These are phyloP conservation scores for Himalopsyche kuldschensis DNA, from an alignment of 2,888 invertebrate genomes.

Conservation along the genomic window DNA sequence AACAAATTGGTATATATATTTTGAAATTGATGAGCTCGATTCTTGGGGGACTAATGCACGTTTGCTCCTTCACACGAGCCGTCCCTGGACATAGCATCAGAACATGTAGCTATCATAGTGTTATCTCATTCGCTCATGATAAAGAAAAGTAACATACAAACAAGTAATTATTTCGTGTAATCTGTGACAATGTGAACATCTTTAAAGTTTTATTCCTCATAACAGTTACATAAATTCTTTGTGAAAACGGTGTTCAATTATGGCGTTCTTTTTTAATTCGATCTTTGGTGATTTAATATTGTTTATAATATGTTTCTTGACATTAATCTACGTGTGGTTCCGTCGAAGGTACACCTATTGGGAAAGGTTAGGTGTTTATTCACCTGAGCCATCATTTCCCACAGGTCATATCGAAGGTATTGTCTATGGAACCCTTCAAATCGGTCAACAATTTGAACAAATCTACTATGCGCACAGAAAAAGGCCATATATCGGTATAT, in stretches of 20 bases:
- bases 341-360: conserved; percentile 35
- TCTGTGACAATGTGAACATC: not conserved
- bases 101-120: not conserved
- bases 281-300: conserved; percentile 12
- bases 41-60: too few relatives aligned
- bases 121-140: not conserved
- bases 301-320: not conserved
- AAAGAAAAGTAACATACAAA: not conserved
- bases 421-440: conserved; percentile 25
- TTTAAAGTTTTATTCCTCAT: not conserved
- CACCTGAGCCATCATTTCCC: conserved; percentile 28
- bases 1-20: too few relatives aligned
- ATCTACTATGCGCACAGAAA: conserved; percentile 26
- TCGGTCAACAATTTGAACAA: conserved; percentile 35
- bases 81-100: too few relatives aligned
- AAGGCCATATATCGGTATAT: conserved; percentile 50
- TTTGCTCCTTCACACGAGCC: too few relatives aligned
- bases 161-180: not conserved
- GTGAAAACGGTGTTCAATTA: not conserved
- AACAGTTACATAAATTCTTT: not conserved
- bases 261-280: conserved; percentile 15
- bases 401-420: conserved; percentile 31
- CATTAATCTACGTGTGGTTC: conserved; percentile 34
- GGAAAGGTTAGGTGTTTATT: conserved; percentile 29
- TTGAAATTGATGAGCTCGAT: too few relatives aligned